Evolutionary conservation across 2,888 invertebrate genomes (phyloP).

Genomic region (Globia sparganii): DNA sequence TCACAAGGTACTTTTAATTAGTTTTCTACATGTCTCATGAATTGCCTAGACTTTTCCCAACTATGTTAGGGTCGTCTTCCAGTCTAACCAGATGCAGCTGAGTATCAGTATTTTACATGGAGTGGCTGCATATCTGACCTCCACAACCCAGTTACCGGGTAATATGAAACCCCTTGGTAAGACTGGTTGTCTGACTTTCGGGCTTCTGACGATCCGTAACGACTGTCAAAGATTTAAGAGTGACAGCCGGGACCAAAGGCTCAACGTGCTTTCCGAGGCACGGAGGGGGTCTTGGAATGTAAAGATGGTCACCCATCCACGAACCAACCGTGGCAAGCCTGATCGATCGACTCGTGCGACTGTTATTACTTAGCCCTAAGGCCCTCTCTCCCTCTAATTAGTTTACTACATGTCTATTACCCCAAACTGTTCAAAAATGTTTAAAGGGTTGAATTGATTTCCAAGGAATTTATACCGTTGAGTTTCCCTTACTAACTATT

Average conservation of each 20-base stretch:
- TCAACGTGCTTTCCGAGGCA: too few species aligned
- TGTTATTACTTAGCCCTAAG: neutral
- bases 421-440: constrained; percentile 16
- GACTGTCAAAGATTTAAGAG: too few species aligned
- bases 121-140: neutral
- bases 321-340: neutral
- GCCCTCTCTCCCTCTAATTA: neutral
- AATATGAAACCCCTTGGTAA: too few species aligned
- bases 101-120: neutral
- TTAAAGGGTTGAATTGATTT: constrained; percentile 35
- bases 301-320: neutral
- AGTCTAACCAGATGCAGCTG: neutral
- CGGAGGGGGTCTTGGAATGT: too few species aligned
- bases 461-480: constrained; percentile 20
- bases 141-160: too few species aligned
- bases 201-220: too few species aligned
- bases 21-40: neutral
- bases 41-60: too few species aligned
- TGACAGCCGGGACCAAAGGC: too few species aligned
- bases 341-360: neutral
- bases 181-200: too few species aligned
- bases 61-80: too few species aligned
- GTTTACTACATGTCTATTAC: neutral
- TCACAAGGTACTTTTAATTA: neutral
- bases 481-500: constrained; percentile 16